Conservation (phyloP, 2,888 invertebrate species). For the Sarcophaga rosellei region DNA sequence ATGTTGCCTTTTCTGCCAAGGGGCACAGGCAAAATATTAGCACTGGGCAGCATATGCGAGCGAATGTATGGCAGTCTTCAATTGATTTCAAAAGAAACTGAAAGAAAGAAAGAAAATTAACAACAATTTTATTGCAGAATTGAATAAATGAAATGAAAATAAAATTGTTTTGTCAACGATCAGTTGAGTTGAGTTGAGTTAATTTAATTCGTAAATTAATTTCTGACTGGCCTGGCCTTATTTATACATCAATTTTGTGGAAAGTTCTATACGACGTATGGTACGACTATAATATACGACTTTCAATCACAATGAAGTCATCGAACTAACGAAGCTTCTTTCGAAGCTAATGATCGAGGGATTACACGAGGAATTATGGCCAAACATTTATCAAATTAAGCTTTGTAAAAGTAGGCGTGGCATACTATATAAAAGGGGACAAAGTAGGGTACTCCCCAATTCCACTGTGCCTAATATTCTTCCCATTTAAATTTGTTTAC, state of each 20-base stretch:
- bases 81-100: no score
- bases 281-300: no score
- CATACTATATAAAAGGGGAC: background rate
- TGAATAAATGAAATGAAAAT: conserved; percentile 55
- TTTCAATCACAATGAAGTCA: no score
- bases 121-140: conserved; percentile 31
- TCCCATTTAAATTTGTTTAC: conserved; percentile 38
- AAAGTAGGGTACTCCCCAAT: background rate
- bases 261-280: no score
- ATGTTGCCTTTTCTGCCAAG: conserved; percentile 2
- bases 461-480: background rate
- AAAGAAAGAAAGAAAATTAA: no score
- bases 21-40: background rate
- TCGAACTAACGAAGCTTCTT: no score
- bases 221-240: background rate
- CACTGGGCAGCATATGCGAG: no score
- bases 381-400: no score
- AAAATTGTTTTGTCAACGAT: conserved; percentile 60
- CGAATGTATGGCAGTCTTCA: no score
- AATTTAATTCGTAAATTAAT: conserved; percentile 5
- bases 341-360: no score
- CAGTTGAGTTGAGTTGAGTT: conserved; percentile 54
- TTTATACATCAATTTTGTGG: background rate
- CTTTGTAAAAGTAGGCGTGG: no score
- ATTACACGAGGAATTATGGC: no score